Base-by-base conservation (phyloP, 2,113 vertebrate genomes). In the Thomomys bottae region DNA sequence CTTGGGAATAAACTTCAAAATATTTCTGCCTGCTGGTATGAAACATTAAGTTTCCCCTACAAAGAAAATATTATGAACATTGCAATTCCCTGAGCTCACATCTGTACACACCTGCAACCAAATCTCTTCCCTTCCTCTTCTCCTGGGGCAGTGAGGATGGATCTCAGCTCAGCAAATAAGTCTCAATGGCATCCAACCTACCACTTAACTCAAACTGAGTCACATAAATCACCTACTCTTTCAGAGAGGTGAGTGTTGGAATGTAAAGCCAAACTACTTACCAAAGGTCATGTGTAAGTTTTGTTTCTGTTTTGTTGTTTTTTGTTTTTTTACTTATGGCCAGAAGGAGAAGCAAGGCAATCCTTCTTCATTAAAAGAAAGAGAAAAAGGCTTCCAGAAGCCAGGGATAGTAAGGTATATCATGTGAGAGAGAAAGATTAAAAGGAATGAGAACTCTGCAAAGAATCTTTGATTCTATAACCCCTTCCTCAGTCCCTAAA, bases 1-100 rank as follows among this genome's bases (percentile, higher is more conserved):
- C 87, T 92, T 76, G 91, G 94, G 91, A 94, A 89, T 26, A 68
- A 73, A 89, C 84, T 88, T 95, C 84, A 91, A 95, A 92, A 84
- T 95, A 59, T 87, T 95, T 95, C 87, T 91, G 84, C 68, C 90
- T 93, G 68, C 49, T 77, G 24, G 32, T 83, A 88, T 91, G 81
- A 93, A 91, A 54, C 92, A 68, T 64, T 72, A 67, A 42, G 45
- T 93, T 93, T 42, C 45, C 45, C 78, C 89, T 26, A 63, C 30
- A 49, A 85, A 84, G 32, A 84, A 76, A 67, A 38, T 91, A 70
- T 84, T 93, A 83, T 75, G 75, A 92, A 93, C 45, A 85, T 89
- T 73, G 71, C 38, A 92, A 4, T 94, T 95, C 84, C 89, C 78
- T 32, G 72, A 77, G 77, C 61, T 94, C 34, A 76, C 49, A 83